Percentiles rank a stretch among this genome's conserved stretches.
Evolutionary conservation across 1,140 invertebrate species (phyloP).

Genomic region (Bombus terrestris): DNA sequence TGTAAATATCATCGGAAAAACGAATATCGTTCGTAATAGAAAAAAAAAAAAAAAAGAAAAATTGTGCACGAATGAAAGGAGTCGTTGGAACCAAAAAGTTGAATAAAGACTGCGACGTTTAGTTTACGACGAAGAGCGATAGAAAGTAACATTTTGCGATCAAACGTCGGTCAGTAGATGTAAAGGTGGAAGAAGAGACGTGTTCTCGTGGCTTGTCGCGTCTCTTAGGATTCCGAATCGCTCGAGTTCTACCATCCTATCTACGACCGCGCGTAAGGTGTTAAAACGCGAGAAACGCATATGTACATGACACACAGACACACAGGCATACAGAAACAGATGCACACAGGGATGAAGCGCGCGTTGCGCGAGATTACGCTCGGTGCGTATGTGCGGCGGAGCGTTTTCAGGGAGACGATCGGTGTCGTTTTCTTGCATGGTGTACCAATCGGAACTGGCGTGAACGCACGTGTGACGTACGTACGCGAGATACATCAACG

Average conservation of each 20-base stretch:
- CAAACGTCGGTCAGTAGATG: background rate
- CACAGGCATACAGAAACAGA: background rate
- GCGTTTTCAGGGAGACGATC: background rate
- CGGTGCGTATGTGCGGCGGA: constrained; percentile 5
- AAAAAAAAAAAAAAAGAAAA: background rate
- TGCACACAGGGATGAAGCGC: background rate
- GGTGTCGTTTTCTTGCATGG: constrained; percentile 36
- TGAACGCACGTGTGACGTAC: background rate
- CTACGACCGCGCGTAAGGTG: background rate
- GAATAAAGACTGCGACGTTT: background rate
- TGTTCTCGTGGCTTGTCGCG: background rate
- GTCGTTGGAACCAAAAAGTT: background rate
- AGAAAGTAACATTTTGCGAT: background rate
- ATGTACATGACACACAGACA: constrained; percentile 14
- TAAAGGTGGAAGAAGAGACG: too few species aligned
- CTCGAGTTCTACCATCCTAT: background rate
- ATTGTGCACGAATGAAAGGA: background rate
- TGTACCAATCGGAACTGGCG: background rate
- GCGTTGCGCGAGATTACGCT: constrained; percentile 36
- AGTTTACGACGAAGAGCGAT: background rate
- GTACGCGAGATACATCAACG: constrained; percentile 3
- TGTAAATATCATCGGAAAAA: background rate
- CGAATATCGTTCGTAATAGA: background rate
- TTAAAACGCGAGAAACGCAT: background rate
- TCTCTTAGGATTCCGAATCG: background rate